Evolutionary conservation across 2,888 invertebrate genomes (phyloP).

Genomic region (Drosophila nigricruria): DNA sequence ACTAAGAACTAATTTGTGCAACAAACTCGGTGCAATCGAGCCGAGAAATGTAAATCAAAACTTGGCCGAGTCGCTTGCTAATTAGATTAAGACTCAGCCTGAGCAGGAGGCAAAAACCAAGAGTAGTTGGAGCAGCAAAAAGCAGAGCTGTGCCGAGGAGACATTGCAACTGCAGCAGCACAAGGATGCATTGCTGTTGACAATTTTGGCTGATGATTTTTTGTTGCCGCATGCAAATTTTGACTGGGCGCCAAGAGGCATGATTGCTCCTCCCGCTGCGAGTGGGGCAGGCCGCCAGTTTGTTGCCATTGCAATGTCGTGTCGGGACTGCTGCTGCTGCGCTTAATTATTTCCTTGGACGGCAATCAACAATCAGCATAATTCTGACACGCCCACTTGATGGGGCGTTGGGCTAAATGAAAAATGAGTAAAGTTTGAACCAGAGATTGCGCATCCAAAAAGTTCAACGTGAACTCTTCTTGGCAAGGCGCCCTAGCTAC

Average conservation of each 20-base stretch:
- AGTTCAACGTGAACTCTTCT: constrained; percentile 32
- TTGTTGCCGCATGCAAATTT: constrained; percentile 53
- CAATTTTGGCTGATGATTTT: constrained; percentile 56
- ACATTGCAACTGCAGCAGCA: constrained; percentile 19
- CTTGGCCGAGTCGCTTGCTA: constrained; percentile 61
- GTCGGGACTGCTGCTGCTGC: constrained; percentile 39
- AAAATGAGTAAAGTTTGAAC: constrained; percentile 63
- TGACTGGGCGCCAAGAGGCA: constrained; percentile 67
- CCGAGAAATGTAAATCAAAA: constrained; percentile 71
- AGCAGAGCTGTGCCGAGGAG: too few species aligned
- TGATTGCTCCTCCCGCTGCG: constrained; percentile 17
- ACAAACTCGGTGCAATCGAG: constrained; percentile 54
- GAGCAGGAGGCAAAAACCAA: constrained; percentile 27
- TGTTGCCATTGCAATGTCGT: constrained; percentile 1
- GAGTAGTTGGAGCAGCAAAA: constrained; percentile 16
- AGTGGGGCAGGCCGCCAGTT: constrained; percentile 14
- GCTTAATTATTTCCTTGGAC: constrained; percentile 75
- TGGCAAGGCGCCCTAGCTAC: constrained; percentile 26
- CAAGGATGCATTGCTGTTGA: constrained; percentile 56
- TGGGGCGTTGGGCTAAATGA: constrained; percentile 49
- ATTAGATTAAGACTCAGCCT: constrained; percentile 63
- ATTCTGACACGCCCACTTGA: constrained; percentile 66
- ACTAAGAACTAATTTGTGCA: constrained; percentile 36
- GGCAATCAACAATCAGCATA: constrained; percentile 75
- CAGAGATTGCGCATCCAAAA: constrained; percentile 30